Base-by-base conservation (phyloP, 2,888 invertebrate genomes). In the Eurytoma adleriae region DNA sequence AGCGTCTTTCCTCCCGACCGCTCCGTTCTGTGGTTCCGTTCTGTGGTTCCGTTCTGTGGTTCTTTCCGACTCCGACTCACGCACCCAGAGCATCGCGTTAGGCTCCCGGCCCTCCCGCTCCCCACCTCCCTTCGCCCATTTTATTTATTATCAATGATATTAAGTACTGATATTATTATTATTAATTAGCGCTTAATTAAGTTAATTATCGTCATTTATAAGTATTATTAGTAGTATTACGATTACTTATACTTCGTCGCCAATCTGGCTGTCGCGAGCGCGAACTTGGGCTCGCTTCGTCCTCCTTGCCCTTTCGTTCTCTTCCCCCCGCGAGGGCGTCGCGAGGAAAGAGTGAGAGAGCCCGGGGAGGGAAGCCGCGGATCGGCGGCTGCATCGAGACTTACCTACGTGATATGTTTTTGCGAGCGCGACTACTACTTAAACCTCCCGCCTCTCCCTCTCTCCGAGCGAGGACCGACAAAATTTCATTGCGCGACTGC, bases 221-320 rank as follows among this genome's bases (percentile, higher is more conserved):
- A 82, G 82, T 82, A 82, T 82, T 82, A 82, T 80, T 82, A 82
- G 82, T 80, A 72, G 78, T 82, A 82, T 80, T 80, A 59, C 73
- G 61, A 68, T 79, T 77, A 70, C 27, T 20, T 79, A 75, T 10
- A 40, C 14, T 71, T 75, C 52, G 69, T 30, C 81, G 64, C 76
- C 67, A 52, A 73, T 69, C 62, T 67, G 56, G 12, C n/a, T 67
- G 54, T 27, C 18, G 18, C 7, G 18, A 48, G 57, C 56, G 61
- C 70, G 76, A 70, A 27, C 50, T 50, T 79, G 24, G n/a, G 54
- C 14, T 27, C 48, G 18, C 3, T 48, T 48, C 48, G 27, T 13
- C 40, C 64, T 40, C 48, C 48, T 40, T 73, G 72, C 62, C 70
- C 71, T 72, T 78, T 82, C 78, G 78, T 80, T 27, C 64, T 18